Evolutionary conservation across 2,888 invertebrate genomes (phyloP).

Genomic region (Copidosoma aretas): DNA sequence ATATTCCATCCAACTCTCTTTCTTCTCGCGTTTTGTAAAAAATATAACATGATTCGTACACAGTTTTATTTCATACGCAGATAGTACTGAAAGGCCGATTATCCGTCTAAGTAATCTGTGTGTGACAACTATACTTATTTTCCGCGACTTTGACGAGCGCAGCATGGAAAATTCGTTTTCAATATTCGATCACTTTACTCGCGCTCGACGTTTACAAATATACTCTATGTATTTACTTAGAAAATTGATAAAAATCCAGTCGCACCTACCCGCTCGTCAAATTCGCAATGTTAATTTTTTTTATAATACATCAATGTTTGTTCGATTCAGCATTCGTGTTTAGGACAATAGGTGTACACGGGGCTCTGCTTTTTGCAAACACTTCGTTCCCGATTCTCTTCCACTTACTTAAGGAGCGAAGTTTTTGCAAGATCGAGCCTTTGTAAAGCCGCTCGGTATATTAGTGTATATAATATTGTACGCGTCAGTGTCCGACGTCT

Average conservation of each 20-base stretch:
- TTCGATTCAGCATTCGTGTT: not conserved
- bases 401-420: too few relatives aligned
- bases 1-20: not conserved
- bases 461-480: not conserved
- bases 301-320: not conserved
- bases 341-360: too few relatives aligned
- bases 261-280: too few relatives aligned
- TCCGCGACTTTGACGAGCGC: too few relatives aligned
- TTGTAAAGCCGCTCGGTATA: not conserved
- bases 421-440: not conserved
- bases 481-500: conserved; percentile 26
- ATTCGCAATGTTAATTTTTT: too few relatives aligned
- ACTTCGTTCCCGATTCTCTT: too few relatives aligned
- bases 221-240: too few relatives aligned
- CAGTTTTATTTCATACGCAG: conserved; percentile 62
- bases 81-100: conserved; percentile 62
- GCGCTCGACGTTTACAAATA: too few relatives aligned
- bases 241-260: not conserved
- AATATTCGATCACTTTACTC: too few relatives aligned
- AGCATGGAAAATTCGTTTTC: too few relatives aligned
- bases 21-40: conserved; percentile 58
- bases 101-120: conserved; percentile 46
- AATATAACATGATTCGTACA: conserved; percentile 62
- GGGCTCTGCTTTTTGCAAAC: too few relatives aligned
- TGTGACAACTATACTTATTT: too few relatives aligned